These are phyloP conservation scores for Ips typographus DNA, from an alignment of 1,140 invertebrate genomes.

Conservation along the genomic window DNA sequence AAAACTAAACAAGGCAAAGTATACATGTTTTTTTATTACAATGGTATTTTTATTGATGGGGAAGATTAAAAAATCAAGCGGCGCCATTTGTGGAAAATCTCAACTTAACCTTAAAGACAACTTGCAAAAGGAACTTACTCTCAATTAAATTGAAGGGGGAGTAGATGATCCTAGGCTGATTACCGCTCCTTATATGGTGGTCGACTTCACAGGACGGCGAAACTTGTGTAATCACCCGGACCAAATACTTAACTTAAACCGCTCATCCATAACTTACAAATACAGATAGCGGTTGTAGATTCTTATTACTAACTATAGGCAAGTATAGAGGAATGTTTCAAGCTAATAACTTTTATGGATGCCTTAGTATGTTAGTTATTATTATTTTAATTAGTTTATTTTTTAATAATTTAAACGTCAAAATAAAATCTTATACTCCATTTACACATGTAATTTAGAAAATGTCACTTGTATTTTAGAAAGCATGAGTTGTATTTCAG, in stretches of 20 bases:
- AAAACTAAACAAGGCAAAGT: no score
- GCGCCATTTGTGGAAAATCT: not conserved
- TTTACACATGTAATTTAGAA: no score
- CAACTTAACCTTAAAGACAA: slow-evolving; percentile 2
- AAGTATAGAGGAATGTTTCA: not conserved
- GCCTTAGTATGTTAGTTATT: no score
- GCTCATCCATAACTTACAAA: slow-evolving; percentile 53
- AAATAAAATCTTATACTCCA: no score
- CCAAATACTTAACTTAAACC: slow-evolving; percentile 33
- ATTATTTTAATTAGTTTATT: no score
- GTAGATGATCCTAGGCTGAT: slow-evolving; percentile 11
- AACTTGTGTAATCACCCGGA: slow-evolving; percentile 1
- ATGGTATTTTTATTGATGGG: no score
- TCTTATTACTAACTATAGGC: slow-evolving; percentile 20
- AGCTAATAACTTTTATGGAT: not conserved
- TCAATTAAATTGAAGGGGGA: slow-evolving; percentile 12
- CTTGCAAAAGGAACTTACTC: slow-evolving; percentile 21
- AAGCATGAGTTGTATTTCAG: no score
- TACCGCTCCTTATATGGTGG: slow-evolving; percentile 9
- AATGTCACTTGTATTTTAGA: no score
- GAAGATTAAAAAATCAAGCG: no score
- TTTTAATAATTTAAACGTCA: no score
- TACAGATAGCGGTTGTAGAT: slow-evolving; percentile 40
- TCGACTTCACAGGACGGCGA: slow-evolving; percentile 14
- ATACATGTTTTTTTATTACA: no score